These are phyloP conservation scores for Drosophila helvetica DNA, from an alignment of 2,888 invertebrate species.

Conservation along the genomic window DNA sequence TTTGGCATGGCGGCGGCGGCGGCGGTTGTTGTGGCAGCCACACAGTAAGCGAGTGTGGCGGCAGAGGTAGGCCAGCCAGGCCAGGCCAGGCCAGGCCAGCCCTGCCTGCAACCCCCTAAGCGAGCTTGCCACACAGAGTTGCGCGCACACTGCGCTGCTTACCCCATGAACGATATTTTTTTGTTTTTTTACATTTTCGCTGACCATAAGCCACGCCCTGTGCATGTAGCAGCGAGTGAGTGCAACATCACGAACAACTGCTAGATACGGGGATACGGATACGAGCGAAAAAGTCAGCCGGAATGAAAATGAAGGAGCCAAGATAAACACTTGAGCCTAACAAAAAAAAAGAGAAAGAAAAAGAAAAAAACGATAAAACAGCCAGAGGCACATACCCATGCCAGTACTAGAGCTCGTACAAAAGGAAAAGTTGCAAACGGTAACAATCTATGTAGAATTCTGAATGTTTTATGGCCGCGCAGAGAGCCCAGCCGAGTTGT, in stretches of 20 bases:
- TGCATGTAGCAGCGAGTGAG: slow-evolving; percentile 71
- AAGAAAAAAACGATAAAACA: slow-evolving; percentile 69
- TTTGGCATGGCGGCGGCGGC: background rate
- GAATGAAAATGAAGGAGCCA: slow-evolving; percentile 74
- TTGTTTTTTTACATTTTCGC: slow-evolving; percentile 60
- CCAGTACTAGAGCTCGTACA: too few relatives aligned
- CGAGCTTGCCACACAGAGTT: background rate
- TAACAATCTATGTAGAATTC: slow-evolving; percentile 67
- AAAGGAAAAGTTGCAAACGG: slow-evolving; percentile 70
- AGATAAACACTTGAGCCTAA: slow-evolving; percentile 77
- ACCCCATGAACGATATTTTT: slow-evolving; percentile 26
- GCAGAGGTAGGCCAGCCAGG: background rate
- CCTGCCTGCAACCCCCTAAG: background rate
- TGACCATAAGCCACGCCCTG: slow-evolving; percentile 83
- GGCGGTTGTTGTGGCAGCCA: background rate
- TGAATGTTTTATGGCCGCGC: slow-evolving; percentile 59
- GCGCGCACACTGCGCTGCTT: slow-evolving; percentile 7
- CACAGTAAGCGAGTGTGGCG: background rate
- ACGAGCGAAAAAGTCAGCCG: slow-evolving; percentile 59
- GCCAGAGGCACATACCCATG: slow-evolving; percentile 42
- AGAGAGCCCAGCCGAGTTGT: background rate
- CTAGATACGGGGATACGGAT: slow-evolving; percentile 58
- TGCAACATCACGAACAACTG: slow-evolving; percentile 72
- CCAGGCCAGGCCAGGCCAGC: too few relatives aligned
- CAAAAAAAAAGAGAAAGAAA: slow-evolving; percentile 56